phyloP scores from a whole-genome alignment of 2,113 vertebrate species.

The Petaurus breviceps region DNA sequence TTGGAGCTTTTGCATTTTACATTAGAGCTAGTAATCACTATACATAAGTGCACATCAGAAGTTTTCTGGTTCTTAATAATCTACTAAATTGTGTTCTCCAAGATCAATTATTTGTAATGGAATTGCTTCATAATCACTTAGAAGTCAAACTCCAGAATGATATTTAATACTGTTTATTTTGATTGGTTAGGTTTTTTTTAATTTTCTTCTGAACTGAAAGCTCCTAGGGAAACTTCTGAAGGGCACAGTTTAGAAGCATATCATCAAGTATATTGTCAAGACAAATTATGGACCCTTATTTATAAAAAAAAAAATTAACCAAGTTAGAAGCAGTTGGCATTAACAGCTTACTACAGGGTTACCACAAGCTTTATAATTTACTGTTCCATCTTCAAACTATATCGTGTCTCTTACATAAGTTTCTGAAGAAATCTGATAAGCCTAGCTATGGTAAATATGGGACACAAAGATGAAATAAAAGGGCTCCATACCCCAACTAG shows the following conservation, averaged over 20 bases:
- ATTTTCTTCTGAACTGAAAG: not conserved
- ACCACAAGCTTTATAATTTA: too few relatives aligned
- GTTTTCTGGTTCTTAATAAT: not conserved
- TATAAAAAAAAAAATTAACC: too few relatives aligned
- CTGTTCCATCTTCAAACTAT: too few relatives aligned
- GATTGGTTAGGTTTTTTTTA: not conserved
- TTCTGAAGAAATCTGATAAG: too few relatives aligned
- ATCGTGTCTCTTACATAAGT: too few relatives aligned
- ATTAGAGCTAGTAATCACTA: not conserved
- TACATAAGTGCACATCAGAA: not conserved
- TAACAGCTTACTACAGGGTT: not conserved
- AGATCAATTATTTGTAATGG: too few relatives aligned
- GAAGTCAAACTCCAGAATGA: not conserved
- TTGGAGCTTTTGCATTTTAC: not conserved
- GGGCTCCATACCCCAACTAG: too few relatives aligned
- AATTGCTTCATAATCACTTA: not conserved
- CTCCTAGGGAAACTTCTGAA: not conserved
- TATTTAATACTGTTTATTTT: not conserved
- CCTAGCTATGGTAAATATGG: too few relatives aligned
- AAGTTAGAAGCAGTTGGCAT: not conserved
- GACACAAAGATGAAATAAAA: too few relatives aligned
- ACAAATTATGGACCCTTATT: not conserved
- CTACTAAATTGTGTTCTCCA: too few relatives aligned
- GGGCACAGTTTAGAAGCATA: not conserved
- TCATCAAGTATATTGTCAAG: not conserved